Percentiles rank a stretch among this genome's conserved stretches.
These are phyloP conservation scores for Acleris sparsana DNA, from an alignment of 2,888 invertebrate genomes.

Conservation along the genomic window DNA sequence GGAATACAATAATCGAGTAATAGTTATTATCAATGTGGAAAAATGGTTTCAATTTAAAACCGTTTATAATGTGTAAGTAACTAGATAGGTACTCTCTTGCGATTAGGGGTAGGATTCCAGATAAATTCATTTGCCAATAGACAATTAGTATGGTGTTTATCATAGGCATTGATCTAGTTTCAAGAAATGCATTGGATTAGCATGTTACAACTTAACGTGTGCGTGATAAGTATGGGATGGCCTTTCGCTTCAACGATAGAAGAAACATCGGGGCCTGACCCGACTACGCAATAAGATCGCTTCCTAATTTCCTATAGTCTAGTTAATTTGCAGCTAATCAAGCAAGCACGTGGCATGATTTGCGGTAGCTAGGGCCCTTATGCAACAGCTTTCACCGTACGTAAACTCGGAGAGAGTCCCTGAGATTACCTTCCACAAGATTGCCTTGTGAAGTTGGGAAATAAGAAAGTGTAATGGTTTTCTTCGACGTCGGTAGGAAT, in stretches of 20 bases:
- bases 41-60: too few relatives aligned
- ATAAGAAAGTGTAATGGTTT: constrained; percentile 62
- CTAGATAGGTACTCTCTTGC: too few relatives aligned
- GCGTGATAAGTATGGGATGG: too few relatives aligned
- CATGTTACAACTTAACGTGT: too few relatives aligned
- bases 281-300: not conserved
- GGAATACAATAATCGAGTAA: too few relatives aligned
- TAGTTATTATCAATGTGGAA: too few relatives aligned
- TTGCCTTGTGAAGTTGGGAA: constrained; percentile 72
- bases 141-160: too few relatives aligned
- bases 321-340: constrained; percentile 30
- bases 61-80: too few relatives aligned
- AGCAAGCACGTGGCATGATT: constrained; percentile 58
- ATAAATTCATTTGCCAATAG: too few relatives aligned
- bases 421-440: constrained; percentile 77
- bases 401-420: constrained; percentile 75
- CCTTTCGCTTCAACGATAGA: not conserved
- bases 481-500: constrained; percentile 16
- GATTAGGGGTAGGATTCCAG: too few relatives aligned
- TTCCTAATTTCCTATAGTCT: constrained; percentile 9
- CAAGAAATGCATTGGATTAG: too few relatives aligned
- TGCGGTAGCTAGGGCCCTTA: constrained; percentile 70
- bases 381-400: constrained; percentile 77
- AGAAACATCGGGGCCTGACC: not conserved
- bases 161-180: too few relatives aligned